These are phyloP conservation scores for Scolopax rusticola DNA, from an alignment of 2,797 vertebrate species.

Conservation along the genomic window DNA sequence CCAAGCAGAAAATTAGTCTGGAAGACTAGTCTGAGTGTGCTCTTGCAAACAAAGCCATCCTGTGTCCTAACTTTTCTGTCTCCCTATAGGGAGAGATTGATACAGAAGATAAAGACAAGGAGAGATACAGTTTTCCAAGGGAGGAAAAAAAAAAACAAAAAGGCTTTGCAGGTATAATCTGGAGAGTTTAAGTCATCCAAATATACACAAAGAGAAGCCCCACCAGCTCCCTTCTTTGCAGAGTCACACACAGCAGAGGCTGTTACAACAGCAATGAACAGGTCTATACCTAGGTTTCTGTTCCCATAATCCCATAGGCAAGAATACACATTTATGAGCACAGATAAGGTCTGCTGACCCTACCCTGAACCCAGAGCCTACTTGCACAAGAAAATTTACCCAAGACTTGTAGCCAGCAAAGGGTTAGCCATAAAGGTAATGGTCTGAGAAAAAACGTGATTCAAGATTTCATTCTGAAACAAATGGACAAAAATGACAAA, in stretches of 20 bases:
- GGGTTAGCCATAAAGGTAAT: neutral
- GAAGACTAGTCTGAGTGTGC: slow-evolving; percentile 61
- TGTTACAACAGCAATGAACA: accelerated
- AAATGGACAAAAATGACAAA: neutral
- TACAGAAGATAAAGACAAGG: slow-evolving; percentile 62
- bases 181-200: neutral
- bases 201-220: neutral
- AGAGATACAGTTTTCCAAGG: slow-evolving; percentile 27
- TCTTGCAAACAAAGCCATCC: slow-evolving; percentile 70
- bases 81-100: slow-evolving; percentile 47
- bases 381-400: neutral
- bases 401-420: neutral
- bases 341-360: neutral
- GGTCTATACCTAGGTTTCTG: neutral
- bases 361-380: neutral
- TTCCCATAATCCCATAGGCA: neutral
- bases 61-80: slow-evolving; percentile 46
- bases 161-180: neutral
- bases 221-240: neutral
- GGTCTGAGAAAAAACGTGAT: accelerated
- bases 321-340: neutral
- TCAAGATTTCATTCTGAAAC: neutral
- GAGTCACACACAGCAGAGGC: neutral
- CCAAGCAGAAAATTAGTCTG: slow-evolving; percentile 79
- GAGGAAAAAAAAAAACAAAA: neutral